phyloP scores from a whole-genome alignment of 2,797 vertebrate species.

The Hydrolagus colliei region DNA sequence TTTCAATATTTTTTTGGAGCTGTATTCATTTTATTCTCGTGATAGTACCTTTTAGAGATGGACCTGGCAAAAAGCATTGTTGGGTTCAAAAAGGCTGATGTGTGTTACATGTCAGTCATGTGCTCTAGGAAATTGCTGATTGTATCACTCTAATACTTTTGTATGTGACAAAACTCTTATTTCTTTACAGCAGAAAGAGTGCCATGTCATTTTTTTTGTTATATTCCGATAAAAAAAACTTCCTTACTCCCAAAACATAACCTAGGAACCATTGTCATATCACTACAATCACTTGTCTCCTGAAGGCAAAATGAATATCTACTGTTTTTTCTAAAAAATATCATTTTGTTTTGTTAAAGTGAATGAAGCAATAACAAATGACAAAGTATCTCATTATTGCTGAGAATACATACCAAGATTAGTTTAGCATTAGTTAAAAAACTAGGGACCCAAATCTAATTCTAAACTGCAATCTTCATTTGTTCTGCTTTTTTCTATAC shows the following conservation, averaged over 20 bases:
- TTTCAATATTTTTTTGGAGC: no score
- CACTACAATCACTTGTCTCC: conserved; percentile 1
- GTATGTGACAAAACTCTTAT: neutral
- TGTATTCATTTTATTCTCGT: no score
- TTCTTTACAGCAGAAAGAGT: neutral
- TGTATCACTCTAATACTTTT: neutral
- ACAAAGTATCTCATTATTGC: conserved; percentile 23
- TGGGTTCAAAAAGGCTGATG: neutral
- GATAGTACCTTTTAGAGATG: neutral
- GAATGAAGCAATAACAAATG: neutral
- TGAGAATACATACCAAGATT: conserved; percentile 15
- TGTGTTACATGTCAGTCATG: neutral
- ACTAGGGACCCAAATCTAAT: neutral
- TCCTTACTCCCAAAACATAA: neutral
- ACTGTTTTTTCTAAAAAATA: conserved; percentile 7
- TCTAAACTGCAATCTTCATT: conserved; percentile 15
- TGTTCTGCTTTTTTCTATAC: neutral
- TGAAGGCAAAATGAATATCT: conserved; percentile 6
- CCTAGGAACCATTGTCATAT: neutral
- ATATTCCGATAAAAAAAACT: neutral
- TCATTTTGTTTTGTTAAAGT: conserved; percentile 17
- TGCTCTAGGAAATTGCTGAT: neutral
- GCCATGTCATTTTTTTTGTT: neutral
- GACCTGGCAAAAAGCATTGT: neutral
- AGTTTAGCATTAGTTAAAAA: neutral